Evolutionary conservation across 1,140 invertebrate genomes (phyloP).

Genomic region (Camponotus vicinus): DNA sequence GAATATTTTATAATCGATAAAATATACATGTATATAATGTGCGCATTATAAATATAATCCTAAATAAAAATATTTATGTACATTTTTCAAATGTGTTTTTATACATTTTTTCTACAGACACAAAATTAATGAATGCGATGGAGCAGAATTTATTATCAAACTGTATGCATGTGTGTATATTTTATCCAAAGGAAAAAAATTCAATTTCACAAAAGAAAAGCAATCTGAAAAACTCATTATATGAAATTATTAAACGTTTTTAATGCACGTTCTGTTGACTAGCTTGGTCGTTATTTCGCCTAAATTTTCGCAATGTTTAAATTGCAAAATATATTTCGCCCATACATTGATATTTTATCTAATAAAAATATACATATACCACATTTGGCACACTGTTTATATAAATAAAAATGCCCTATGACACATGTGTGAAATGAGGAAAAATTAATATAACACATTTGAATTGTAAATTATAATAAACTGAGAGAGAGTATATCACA

Average conservation of each 20-base stretch:
- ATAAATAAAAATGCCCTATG: constrained; percentile 29
- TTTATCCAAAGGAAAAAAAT: background rate
- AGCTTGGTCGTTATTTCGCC: background rate
- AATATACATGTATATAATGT: constrained; percentile 17
- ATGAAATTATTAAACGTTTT: constrained; percentile 22
- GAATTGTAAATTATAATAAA: background rate
- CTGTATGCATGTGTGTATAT: background rate
- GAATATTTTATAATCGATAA: constrained; percentile 34
- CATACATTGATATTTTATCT: background rate
- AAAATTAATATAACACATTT: background rate
- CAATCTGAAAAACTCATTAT: background rate
- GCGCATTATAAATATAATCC: constrained; percentile 1
- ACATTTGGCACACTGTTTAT: constrained; percentile 51
- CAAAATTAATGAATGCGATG: background rate
- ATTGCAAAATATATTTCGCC: constrained; percentile 16
- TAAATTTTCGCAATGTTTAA: constrained; percentile 3
- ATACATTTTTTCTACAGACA: background rate
- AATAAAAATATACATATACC: constrained; percentile 25
- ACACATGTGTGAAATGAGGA: background rate
- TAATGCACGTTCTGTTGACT: background rate
- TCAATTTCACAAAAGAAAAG: background rate
- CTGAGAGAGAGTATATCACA: constrained; percentile 19
- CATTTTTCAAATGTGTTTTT: background rate
- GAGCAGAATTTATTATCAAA: constrained; percentile 9
- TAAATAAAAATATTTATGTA: constrained; percentile 25